A percentile compares a stretch with the other conserved stretches of the same genome.
Evolutionary conservation across 2,888 invertebrate genomes (phyloP).

Genomic region (Standfussiana lucernea): DNA sequence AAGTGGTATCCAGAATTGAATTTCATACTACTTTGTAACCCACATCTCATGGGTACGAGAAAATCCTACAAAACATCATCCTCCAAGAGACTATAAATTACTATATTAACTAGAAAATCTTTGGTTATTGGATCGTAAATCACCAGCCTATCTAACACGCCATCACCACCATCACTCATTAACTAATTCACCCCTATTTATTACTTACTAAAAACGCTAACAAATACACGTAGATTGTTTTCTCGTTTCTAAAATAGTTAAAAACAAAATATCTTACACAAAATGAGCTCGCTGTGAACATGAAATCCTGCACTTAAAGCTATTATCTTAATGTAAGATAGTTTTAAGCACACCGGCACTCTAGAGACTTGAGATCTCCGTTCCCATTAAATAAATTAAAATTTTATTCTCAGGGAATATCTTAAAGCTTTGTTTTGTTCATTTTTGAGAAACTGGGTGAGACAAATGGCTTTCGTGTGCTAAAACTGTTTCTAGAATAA

Average conservation of each 20-base stretch:
- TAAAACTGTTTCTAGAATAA: background rate
- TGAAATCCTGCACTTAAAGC: conserved; percentile 55
- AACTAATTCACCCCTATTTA: background rate
- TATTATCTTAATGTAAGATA: conserved; percentile 60
- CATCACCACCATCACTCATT: too few relatives aligned
- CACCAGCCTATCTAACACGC: too few relatives aligned
- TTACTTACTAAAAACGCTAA: background rate
- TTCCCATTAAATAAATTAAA: conserved; percentile 56
- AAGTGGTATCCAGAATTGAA: too few relatives aligned
- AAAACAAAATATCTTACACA: conserved; percentile 28
- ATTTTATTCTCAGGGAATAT: conserved; percentile 4
- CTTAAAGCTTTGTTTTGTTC: conserved; percentile 6
- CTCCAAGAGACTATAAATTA: background rate
- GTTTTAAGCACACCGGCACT: conserved; percentile 45
- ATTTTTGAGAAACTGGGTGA: background rate
- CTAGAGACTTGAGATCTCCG: conserved; percentile 32
- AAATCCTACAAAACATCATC: background rate
- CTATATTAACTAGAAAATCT: too few relatives aligned
- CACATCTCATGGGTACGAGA: background rate
- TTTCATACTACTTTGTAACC: background rate
- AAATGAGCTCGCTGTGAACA: conserved; percentile 42
- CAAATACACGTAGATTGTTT: background rate
- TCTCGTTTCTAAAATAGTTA: conserved; percentile 1
- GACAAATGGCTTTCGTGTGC: background rate
- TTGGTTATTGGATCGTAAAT: too few relatives aligned